These are phyloP conservation scores for Corticium candelabrum DNA, from an alignment of 37 sponge, comb jelly and placozoan species.

Conservation along the genomic window DNA sequence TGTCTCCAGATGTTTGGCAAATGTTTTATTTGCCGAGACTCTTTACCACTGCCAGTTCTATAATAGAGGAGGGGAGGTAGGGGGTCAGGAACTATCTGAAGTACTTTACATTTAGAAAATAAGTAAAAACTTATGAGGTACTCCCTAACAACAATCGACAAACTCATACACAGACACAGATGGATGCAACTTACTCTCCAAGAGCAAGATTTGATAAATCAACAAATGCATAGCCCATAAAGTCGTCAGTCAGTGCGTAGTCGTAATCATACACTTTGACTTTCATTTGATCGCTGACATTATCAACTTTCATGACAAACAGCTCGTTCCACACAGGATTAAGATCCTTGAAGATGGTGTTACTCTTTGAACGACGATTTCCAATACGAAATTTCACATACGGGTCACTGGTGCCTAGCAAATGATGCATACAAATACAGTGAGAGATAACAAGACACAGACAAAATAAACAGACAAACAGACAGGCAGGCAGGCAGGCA, in stretches of 20 bases:
- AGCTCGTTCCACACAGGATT: slow-evolving; percentile 85
- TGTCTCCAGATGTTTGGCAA: too few species aligned
- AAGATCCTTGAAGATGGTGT: slow-evolving; percentile 48
- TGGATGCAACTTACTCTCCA: slow-evolving; percentile 41
- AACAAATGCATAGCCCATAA: slow-evolving; percentile 56
- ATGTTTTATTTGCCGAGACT: too few species aligned
- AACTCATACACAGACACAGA: too few species aligned
- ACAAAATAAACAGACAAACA: too few species aligned
- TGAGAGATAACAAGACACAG: too few species aligned
- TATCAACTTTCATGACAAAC: slow-evolving; percentile 34
- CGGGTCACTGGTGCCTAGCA: slow-evolving; percentile 74
- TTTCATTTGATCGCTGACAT: slow-evolving; percentile 15
- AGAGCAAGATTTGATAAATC: slow-evolving; percentile 9
- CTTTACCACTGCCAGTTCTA: too few species aligned
- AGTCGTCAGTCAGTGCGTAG: slow-evolving; percentile 54
- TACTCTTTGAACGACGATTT: slow-evolving; percentile 26
- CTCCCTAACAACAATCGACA: too few species aligned
- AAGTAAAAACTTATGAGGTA: too few species aligned
- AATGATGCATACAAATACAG: background rate
- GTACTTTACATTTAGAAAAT: too few species aligned
- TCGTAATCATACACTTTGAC: slow-evolving; percentile 79
- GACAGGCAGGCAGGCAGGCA: too few species aligned
- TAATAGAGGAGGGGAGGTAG: too few species aligned
- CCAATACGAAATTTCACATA: slow-evolving; percentile 68
- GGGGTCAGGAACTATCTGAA: too few species aligned